Base-by-base conservation (phyloP, 2,888 invertebrate species). In the Epistrophella euchroma region DNA sequence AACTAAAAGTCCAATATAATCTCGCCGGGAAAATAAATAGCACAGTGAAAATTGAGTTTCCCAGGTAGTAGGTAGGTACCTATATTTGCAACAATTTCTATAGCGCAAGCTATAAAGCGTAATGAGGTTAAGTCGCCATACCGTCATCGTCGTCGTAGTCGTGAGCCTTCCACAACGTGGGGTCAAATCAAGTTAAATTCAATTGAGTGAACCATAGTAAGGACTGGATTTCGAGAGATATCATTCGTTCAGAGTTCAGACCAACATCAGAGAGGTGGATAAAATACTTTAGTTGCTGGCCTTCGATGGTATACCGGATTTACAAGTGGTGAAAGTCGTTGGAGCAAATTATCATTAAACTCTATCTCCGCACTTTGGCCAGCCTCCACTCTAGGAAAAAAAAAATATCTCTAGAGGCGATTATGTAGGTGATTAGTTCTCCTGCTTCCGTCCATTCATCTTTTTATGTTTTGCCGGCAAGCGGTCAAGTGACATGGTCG, bases 291-390 rank as follows among this genome's bases (percentile, higher is more conserved):
- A 62, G 66, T 1, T 66, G 11, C 52, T 37, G 15, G 58, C 40
- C 55, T 47, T 17, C 47, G 40, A 13, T 37, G 52, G 40, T 72
- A 9, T 32, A 62, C 73, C 60, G 62, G 77, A 81, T 62, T 62
- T 56, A 62, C 58, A 80, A 73, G 50, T 50, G 81, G 85, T 64
- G 85, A 85, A 85, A 85, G 85, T 85, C 50, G 55, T 73, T 45
- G 35, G 13, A 35, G 19, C 37, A 32, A 40, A 40, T 40, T 40
- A 66, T 40, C 68, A 62, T 60, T 73, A 58, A 45, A 35, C 32
- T 28, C 11, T 62, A 11, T 28, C 40, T n/a, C n/a, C n/a, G n/a
- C 56, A 19, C 43, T 43, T 22, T 62, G 43, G n/a, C 50, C 58
- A 58, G 28, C 56, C 10, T 68, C 52, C 52, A 58, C 47, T 37